Evolutionary conservation across 2,888 invertebrate genomes (phyloP).

Genomic region (Scelioninae gen. 1): DNA sequence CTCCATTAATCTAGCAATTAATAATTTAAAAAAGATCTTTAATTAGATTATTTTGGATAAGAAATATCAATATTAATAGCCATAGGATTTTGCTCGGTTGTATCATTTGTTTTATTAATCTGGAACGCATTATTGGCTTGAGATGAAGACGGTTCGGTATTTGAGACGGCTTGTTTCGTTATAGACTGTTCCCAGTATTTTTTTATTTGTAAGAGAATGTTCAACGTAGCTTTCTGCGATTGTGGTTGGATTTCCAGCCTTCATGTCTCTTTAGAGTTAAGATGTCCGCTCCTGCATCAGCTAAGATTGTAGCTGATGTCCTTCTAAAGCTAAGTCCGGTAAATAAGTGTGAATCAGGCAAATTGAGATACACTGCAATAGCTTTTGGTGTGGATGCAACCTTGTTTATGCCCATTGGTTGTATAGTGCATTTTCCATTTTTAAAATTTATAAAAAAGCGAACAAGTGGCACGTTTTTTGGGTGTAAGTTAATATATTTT

Average conservation of each 20-base stretch:
- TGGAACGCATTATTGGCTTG: too few relatives aligned
- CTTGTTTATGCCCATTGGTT: conserved; percentile 10
- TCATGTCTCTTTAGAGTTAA: neutral
- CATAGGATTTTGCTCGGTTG: too few relatives aligned
- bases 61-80: too few relatives aligned
- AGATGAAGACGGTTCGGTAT: too few relatives aligned
- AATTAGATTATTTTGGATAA: too few relatives aligned
- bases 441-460: conserved; percentile 3
- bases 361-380: neutral
- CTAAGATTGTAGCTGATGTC: neutral
- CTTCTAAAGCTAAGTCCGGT: neutral
- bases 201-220: too few relatives aligned
- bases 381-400: neutral
- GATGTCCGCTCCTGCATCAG: conserved; percentile 8
- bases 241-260: neutral
- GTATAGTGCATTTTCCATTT: neutral
- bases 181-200: too few relatives aligned
- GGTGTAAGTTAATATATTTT: conserved; percentile 2
- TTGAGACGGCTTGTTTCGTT: too few relatives aligned
- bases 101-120: too few relatives aligned
- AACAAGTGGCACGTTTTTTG: neutral
- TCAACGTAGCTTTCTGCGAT: neutral
- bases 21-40: too few relatives aligned
- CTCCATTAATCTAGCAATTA: too few relatives aligned
- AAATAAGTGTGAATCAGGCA: neutral